phyloP scores from a whole-genome alignment of 2,888 invertebrate species.

The Calameuta idolon region DNA sequence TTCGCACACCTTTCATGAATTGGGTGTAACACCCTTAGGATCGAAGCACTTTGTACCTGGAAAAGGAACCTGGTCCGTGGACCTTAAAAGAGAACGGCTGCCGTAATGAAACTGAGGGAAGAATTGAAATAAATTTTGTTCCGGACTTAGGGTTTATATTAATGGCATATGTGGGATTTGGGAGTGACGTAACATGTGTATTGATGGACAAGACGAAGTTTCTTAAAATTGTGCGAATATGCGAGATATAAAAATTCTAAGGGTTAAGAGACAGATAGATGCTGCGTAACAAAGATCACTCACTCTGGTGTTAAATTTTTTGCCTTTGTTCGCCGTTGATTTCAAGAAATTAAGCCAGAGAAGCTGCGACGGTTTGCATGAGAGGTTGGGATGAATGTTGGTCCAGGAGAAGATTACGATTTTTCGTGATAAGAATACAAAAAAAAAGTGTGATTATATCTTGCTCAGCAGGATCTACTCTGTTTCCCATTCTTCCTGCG shows the following conservation, averaged over 20 bases:
- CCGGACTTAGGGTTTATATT: neutral
- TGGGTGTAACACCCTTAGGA: conserved; percentile 12
- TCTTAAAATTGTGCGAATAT: neutral
- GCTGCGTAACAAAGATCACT: neutral
- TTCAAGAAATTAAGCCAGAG: neutral
- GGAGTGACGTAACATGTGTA: neutral
- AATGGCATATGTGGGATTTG: neutral
- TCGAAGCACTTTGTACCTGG: neutral
- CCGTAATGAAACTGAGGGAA: neutral
- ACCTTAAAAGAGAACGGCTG: neutral
- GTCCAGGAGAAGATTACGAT: neutral
- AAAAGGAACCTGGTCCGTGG: neutral
- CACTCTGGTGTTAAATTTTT: neutral
- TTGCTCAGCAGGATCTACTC: neutral
- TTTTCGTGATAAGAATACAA: neutral
- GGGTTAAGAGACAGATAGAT: neutral
- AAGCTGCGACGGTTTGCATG: neutral
- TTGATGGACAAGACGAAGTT: neutral
- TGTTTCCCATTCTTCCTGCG: neutral
- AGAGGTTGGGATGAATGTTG: no score
- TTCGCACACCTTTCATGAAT: conserved; percentile 30
- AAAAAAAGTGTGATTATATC: neutral
- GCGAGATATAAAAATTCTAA: neutral
- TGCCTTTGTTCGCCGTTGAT: neutral
- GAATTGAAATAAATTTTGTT: neutral